Evolutionary conservation across 2,888 invertebrate genomes (phyloP).

Genomic region (Allolobophora icterica): DNA sequence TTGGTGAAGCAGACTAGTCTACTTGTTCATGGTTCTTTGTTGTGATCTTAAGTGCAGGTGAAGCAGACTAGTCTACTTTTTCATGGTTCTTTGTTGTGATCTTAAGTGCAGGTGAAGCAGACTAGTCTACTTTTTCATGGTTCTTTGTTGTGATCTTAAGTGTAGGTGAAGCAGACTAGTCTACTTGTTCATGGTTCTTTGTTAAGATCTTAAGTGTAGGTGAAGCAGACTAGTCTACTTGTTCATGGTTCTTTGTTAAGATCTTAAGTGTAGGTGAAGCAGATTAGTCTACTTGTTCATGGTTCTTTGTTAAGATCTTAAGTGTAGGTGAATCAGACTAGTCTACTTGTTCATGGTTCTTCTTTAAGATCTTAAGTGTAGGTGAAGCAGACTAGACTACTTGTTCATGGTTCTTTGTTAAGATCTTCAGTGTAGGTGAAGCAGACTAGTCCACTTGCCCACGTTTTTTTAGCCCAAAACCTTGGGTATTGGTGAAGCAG

Average conservation of each 20-base stretch:
- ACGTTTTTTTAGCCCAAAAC: neutral
- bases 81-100: neutral
- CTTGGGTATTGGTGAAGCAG: slow-evolving; percentile 14
- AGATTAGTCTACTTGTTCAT: neutral
- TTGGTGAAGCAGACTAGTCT: neutral
- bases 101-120: neutral
- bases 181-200: neutral
- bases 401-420: neutral
- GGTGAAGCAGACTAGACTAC: neutral
- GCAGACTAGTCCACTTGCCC: neutral
- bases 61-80: neutral
- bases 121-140: neutral
- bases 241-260: slow-evolving; percentile 67
- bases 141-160: neutral
- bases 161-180: neutral
- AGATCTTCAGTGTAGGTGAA: neutral
- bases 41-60: too few species aligned
- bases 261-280: neutral
- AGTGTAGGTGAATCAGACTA: neutral
- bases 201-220: neutral
- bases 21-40: too few species aligned
- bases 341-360: neutral
- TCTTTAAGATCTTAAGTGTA: neutral
- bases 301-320: neutral
- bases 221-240: slow-evolving; percentile 66